Conservation (phyloP, 2,888 invertebrate genomes). For the Clunio marinus region DNA sequence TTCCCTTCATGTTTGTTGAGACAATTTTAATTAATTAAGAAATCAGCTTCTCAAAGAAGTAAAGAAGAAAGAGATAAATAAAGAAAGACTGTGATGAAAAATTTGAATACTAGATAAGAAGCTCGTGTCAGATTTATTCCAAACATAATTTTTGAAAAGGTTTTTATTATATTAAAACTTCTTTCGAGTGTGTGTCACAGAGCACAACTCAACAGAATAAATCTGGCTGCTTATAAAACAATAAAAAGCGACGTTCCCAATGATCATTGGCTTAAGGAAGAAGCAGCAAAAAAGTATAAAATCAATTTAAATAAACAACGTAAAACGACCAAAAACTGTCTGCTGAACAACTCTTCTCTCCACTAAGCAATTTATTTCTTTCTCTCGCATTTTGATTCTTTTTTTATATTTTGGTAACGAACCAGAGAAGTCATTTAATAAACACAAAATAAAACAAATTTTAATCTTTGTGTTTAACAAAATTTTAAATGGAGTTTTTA, state of each 20-base stretch:
- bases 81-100: background rate
- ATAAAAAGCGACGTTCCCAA: constrained; percentile 9
- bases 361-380: constrained; percentile 1
- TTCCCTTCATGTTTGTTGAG: constrained; percentile 42
- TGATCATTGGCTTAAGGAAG: constrained; percentile 9
- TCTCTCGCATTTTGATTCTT: background rate
- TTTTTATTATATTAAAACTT: too few relatives aligned
- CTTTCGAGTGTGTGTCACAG: background rate
- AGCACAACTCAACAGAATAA: too few relatives aligned
- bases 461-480: constrained; percentile 39
- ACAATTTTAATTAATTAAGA: constrained; percentile 40
- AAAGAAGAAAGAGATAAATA: background rate
- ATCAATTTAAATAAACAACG: constrained; percentile 33
- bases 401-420: too few relatives aligned
- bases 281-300: constrained; percentile 27
- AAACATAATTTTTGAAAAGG: too few relatives aligned
- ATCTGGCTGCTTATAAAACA: constrained; percentile 1
- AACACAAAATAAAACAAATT: constrained; percentile 39
- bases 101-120: too few relatives aligned
- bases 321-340: constrained; percentile 1
- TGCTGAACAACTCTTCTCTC: constrained; percentile 11
- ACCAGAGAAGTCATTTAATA: constrained; percentile 34
- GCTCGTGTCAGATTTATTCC: too few relatives aligned
- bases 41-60: constrained; percentile 20
- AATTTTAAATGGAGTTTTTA: constrained; percentile 36